Conservation (phyloP, 2,113 vertebrate species). For the Neotragus pygmaeus region DNA sequence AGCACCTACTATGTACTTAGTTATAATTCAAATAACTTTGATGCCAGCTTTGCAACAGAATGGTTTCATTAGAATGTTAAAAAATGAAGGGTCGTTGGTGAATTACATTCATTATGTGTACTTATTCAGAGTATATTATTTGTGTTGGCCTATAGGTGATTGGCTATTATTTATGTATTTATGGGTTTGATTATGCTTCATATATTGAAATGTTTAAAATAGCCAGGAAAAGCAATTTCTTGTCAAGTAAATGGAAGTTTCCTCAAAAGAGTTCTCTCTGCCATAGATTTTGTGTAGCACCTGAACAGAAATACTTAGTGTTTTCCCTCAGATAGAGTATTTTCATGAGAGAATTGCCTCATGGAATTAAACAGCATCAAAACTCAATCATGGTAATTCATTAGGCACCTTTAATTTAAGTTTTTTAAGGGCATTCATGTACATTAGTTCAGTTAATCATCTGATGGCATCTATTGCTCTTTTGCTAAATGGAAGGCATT, state of each 20-base stretch:
- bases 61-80: neutral
- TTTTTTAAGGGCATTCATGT: neutral
- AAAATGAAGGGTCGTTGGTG: neutral
- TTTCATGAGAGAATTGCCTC: neutral
- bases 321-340: neutral
- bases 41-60: neutral
- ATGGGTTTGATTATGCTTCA: neutral
- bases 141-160: neutral
- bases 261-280: neutral
- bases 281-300: neutral
- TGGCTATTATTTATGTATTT: neutral
- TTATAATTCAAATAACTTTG: conserved; percentile 68
- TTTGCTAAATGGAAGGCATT: neutral
- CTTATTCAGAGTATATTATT: neutral
- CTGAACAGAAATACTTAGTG: neutral
- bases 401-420: neutral
- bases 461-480: neutral
- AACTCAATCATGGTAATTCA: neutral
- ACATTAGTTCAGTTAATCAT: neutral
- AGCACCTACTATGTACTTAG: conserved; percentile 1
- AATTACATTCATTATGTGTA: neutral
- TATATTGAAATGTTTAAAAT: conserved; percentile 8
- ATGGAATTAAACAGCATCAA: neutral
- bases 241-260: neutral
- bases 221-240: neutral